Base-by-base conservation (phyloP, 2,113 vertebrate genomes). In the Vidua chalybeata region DNA sequence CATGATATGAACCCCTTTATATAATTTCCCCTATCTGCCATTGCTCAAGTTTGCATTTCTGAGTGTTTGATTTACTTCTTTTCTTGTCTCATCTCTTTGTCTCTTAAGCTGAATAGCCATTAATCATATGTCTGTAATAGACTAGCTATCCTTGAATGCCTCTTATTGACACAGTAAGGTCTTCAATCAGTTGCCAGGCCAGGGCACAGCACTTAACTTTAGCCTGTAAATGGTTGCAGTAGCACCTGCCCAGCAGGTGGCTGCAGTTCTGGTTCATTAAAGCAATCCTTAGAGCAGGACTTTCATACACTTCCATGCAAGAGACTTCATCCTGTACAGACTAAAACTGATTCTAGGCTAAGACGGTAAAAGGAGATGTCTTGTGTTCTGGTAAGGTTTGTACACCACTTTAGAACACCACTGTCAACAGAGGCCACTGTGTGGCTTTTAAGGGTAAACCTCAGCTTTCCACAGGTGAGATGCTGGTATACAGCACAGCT, bases 1-100 rank as follows among this genome's bases (percentile, higher is more conserved):
- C 3, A 1, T 28, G 2, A 55, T 21, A 10, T 37, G 11, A 64
- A 54, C 1, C 2, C 8, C 14, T 71, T n/a, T 37, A 15, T 39
- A 81, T 5, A 8, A 2, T 55, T 76, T 45, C 17, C 11, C 18
- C 46, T 39, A 11, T 16, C 28, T 61, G 21, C 8, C 28, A 16
- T 39, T 72, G 21, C 39, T 56, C 48, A 56, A 14, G 11, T 45
- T 56, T 49, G 21, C 45, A 33, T 41, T 81, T 89, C 46, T 67
- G 39, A 59, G 16, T 22, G 13, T 33, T 52, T 63, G 24, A 26
- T 58, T 69, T 69, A 20, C 45, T 64, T n/a, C 3, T 52, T 59
- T 88, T 64, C 9, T 31, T 24, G 6, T 54, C 31, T 64, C 16
- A 46, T 84, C 45, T 59, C 30, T 71, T 45, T 11, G 5, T 49